Evolutionary conservation across 2,797 vertebrate species (phyloP).

Genomic region (Onychomys leucogaster): DNA sequence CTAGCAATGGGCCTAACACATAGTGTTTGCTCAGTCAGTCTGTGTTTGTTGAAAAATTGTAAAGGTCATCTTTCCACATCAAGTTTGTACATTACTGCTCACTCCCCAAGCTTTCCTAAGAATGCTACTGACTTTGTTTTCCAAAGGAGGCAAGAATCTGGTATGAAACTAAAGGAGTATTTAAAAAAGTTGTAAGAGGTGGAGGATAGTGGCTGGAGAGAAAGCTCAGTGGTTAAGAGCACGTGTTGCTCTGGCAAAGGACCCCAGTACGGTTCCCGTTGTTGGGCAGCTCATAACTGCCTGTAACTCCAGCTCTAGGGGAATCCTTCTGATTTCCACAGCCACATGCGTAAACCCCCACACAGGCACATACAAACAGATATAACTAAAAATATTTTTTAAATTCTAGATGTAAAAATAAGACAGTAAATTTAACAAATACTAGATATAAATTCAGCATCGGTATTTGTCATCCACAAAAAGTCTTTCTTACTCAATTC

Average conservation of each 20-base stretch:
- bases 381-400: not conserved
- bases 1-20: not conserved
- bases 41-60: conserved; percentile 1
- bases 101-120: conserved; percentile 7
- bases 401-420: not conserved
- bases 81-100: not conserved
- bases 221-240: not conserved
- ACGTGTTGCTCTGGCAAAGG: not conserved
- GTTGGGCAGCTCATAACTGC: not conserved
- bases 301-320: not conserved
- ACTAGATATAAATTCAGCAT: not conserved
- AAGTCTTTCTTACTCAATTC: conserved; percentile 46
- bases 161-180: not conserved
- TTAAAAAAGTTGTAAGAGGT: no score
- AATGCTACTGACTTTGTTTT: not conserved
- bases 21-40: not conserved
- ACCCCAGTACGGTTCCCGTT: not conserved
- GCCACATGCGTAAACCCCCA: not conserved
- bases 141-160: not conserved
- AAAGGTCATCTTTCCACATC: not conserved
- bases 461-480: conserved; percentile 4
- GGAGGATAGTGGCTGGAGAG: not conserved
- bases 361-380: not conserved
- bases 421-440: not conserved
- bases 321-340: not conserved